Percentiles rank a stretch among this genome's conserved stretches.
Conservation (phyloP, 2,797 vertebrate species). For the Eremophila alpestris region DNA sequence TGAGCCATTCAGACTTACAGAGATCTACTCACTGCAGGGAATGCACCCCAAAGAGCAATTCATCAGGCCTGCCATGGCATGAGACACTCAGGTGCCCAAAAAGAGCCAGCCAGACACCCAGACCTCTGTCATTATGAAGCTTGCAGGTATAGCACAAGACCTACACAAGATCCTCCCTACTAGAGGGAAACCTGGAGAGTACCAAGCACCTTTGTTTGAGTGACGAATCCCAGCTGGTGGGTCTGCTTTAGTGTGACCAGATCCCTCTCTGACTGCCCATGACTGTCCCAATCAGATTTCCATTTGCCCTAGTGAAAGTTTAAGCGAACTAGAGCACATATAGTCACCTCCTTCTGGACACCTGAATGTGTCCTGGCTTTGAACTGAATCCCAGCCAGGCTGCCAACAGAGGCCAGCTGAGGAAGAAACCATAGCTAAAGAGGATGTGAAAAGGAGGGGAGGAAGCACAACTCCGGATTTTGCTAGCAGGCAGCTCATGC, state of each 20-base stretch:
- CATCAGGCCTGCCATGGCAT: not conserved
- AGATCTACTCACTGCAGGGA: not conserved
- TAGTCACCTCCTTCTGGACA: not conserved
- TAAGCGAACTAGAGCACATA: not conserved
- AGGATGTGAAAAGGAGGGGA: not conserved
- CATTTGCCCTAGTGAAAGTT: not conserved
- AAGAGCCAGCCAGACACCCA: not conserved
- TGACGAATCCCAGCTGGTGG: not conserved
- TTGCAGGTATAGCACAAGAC: not conserved
- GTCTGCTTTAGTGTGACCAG: not conserved
- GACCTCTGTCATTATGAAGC: not conserved
- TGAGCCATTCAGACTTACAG: not conserved
- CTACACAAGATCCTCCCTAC: not conserved
- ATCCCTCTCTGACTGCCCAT: not conserved
- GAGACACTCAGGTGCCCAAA: not conserved
- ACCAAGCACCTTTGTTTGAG: not conserved
- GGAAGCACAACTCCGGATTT: not conserved
- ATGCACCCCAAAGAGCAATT: not conserved
- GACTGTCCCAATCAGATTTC: not conserved
- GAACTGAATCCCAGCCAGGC: not conserved
- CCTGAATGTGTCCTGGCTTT: not conserved
- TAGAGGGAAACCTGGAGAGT: not conserved
- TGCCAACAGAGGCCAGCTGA: not conserved
- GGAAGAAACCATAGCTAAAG: not conserved
- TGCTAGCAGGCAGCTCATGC: not conserved